Percentiles rank a stretch among this genome's conserved stretches.
Evolutionary conservation across 2,113 vertebrate species (phyloP).

Genomic region (Pontoporia blainvillei): DNA sequence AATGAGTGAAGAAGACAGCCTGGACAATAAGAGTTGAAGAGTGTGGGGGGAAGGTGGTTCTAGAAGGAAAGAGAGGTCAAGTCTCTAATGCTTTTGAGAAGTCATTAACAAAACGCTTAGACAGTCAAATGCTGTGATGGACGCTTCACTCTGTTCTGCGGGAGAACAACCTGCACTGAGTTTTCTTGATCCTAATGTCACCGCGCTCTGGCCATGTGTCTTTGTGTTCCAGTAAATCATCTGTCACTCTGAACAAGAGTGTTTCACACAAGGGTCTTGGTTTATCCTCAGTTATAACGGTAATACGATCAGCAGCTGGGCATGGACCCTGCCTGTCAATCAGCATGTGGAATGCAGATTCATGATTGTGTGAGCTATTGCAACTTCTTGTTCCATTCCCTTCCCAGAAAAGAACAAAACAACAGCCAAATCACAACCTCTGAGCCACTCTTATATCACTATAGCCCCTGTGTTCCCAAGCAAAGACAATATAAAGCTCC

Average conservation of each 20-base stretch:
- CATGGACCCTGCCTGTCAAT: background rate
- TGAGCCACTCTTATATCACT: background rate
- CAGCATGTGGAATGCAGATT: background rate
- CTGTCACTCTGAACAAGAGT: background rate
- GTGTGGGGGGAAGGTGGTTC: too few species aligned
- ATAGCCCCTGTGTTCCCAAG: background rate
- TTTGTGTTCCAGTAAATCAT: background rate
- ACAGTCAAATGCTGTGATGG: background rate
- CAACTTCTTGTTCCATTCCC: background rate
- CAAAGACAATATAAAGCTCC: background rate
- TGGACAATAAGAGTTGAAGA: rapidly evolving
- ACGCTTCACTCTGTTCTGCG: rapidly evolving
- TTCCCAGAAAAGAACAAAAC: background rate
- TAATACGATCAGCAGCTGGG: rapidly evolving
- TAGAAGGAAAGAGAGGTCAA: background rate
- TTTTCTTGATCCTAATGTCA: background rate
- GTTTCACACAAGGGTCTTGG: rapidly evolving
- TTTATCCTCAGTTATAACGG: background rate
- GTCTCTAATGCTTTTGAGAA: too few species aligned
- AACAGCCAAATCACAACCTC: background rate
- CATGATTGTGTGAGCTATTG: background rate
- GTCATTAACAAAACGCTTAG: background rate
- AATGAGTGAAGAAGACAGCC: background rate
- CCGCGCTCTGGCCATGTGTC: background rate
- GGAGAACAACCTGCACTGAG: rapidly evolving